Conservation (phyloP, 2,888 invertebrate species). For the Sepiola atlantica region DNA sequence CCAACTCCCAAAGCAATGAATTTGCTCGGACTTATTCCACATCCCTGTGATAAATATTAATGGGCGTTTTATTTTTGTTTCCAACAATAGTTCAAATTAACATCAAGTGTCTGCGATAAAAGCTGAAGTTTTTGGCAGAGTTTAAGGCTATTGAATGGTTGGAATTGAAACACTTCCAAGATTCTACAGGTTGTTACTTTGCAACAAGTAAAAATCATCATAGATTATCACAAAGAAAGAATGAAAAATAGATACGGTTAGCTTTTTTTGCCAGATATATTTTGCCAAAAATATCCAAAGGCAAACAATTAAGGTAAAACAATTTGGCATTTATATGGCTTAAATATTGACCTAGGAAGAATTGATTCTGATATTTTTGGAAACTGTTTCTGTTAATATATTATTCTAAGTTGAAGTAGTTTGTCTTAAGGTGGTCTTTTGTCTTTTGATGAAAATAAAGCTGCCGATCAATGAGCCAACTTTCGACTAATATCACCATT, state of each 20-base stretch:
- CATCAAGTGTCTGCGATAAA: no score
- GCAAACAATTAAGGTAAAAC: background rate
- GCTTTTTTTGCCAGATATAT: background rate
- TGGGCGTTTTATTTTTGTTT: no score
- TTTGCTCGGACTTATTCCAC: no score
- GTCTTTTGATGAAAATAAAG: background rate
- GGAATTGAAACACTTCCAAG: background rate
- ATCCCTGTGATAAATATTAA: no score
- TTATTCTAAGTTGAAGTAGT: background rate
- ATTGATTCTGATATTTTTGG: background rate
- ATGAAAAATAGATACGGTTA: background rate
- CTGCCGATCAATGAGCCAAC: no score
- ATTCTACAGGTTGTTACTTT: background rate
- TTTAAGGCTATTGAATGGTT: background rate
- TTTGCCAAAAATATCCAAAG: background rate
- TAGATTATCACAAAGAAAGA: background rate
- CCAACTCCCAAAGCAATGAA: no score
- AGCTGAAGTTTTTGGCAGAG: background rate
- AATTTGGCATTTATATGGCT: conserved; percentile 12
- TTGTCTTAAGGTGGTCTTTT: background rate
- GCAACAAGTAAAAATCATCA: background rate
- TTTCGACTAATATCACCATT: no score
- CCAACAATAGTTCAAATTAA: no score
- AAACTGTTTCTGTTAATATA: background rate
- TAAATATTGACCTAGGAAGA: background rate